phyloP scores from a whole-genome alignment of 1,140 invertebrate species.

The Araneus ventricosus region DNA sequence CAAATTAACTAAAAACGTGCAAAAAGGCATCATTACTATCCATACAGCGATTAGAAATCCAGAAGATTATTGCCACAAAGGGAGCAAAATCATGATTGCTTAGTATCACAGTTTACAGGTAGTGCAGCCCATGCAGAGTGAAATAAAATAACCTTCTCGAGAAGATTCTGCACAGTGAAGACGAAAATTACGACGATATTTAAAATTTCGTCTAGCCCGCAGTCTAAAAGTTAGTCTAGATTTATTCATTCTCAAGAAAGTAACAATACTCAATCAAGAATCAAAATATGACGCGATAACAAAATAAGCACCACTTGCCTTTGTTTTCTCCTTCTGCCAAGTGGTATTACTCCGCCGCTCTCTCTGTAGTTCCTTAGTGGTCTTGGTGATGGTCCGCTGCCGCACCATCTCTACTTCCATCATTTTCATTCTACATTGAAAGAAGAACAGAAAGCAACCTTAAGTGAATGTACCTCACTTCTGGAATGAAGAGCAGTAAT shows the following conservation, averaged over 20 bases:
- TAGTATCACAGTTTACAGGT: too few species aligned
- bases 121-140: too few species aligned
- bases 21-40: too few species aligned
- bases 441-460: neutral
- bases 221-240: neutral
- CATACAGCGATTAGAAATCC: too few species aligned
- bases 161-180: too few species aligned
- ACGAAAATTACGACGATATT: too few species aligned
- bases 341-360: constrained; percentile 2
- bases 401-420: constrained; percentile 60
- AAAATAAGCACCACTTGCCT: neutral
- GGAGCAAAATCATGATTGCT: too few species aligned
- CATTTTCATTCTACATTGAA: neutral
- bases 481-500: neutral
- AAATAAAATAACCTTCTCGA: too few species aligned
- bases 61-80: too few species aligned
- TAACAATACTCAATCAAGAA: neutral
- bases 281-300: neutral
- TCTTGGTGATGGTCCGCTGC: constrained; percentile 48
- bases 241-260: neutral
- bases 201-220: too few species aligned
- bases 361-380: constrained; percentile 25
- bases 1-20: too few species aligned
- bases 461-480: neutral
- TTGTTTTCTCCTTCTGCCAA: constrained; percentile 59